Base-by-base conservation (phyloP, 2,113 vertebrate species). In the Hylia prasina region DNA sequence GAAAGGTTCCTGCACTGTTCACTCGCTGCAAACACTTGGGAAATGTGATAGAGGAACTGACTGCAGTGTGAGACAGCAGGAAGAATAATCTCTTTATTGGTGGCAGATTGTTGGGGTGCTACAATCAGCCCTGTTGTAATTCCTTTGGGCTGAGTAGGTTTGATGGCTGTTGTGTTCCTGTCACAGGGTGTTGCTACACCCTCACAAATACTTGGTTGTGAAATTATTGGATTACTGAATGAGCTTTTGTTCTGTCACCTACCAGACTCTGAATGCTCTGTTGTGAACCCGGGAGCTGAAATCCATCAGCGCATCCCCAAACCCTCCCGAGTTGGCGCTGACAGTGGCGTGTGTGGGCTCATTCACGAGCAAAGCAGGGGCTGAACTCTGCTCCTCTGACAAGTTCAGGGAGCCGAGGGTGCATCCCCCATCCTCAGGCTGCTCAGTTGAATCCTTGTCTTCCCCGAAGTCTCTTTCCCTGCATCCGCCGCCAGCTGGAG, bases 401-500 rank as follows among this genome's bases (percentile, higher is more conserved):
- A 27, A 12, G 1, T 24, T 24, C 39, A n/a, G 73, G 81, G 85
- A 66, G 58, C 22, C 16, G 27, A 22, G 51, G 33, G 2, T 3
- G 6, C 5, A 4, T 60, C n/a, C 39, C 51, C 70, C 56, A 48
- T 39, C 33, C 71, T 40, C 71, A 21, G 40, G 17, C 50, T 61
- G 61, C n/a, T 88, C 65, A 24, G 8, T 2, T 47, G 13, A 39
- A 23, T 66, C 82, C 45, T 51, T 9, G 14, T 44, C 33, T 30
- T 60, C 28, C 58, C 60, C 51, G 24, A 31, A 87, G 19, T 31
- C 40, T 47, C 31, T 28, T 58, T 78, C 77, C 61, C 75, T 51
- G 42, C 54, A 58, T 44, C 54, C 33, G 0, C 18, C 80, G 93
- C 93, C 88, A 92, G 87, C 82, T 96, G 96, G 93, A 93, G 71